Conservation (phyloP, 2,888 invertebrate species). For the Palloptera scutellata region DNA sequence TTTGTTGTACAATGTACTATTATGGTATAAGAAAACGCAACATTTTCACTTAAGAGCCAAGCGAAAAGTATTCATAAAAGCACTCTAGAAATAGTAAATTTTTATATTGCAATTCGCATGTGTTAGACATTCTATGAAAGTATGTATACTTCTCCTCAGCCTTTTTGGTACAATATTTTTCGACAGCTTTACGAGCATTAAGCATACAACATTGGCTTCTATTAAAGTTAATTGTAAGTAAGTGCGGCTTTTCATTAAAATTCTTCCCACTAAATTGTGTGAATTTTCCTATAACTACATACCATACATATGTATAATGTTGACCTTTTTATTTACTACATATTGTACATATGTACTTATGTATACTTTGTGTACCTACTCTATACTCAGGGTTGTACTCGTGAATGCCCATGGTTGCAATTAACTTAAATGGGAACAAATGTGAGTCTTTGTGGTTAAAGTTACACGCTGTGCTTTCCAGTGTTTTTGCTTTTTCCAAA, state of each 20-base stretch:
- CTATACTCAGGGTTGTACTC: not conserved
- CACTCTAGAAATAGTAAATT: no score
- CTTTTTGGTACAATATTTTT: no score
- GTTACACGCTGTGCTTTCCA: not conserved
- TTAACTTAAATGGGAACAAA: slow-evolving; percentile 23
- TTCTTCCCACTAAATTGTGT: not conserved
- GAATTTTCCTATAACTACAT: not conserved
- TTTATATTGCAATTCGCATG: no score
- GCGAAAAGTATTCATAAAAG: no score
- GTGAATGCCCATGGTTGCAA: slow-evolving; percentile 7
- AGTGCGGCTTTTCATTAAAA: slow-evolving; percentile 19
- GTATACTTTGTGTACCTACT: no score
- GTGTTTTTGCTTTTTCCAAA: not conserved
- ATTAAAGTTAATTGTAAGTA: slow-evolving; percentile 32
- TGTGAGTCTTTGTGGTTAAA: slow-evolving; percentile 3
- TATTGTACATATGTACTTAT: not conserved
- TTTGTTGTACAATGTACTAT: no score
- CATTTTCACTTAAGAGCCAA: no score
- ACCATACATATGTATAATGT: not conserved
- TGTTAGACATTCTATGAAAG: no score
- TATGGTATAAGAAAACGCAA: no score
- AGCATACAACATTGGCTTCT: not conserved
- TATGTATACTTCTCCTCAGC: no score
- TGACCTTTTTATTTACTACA: not conserved
- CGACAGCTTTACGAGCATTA: no score